Evolutionary conservation across 1,140 invertebrate genomes (phyloP), one percentile per base, ranked within the genome.

Genomic region (Hypothenemus hampei): DNA sequence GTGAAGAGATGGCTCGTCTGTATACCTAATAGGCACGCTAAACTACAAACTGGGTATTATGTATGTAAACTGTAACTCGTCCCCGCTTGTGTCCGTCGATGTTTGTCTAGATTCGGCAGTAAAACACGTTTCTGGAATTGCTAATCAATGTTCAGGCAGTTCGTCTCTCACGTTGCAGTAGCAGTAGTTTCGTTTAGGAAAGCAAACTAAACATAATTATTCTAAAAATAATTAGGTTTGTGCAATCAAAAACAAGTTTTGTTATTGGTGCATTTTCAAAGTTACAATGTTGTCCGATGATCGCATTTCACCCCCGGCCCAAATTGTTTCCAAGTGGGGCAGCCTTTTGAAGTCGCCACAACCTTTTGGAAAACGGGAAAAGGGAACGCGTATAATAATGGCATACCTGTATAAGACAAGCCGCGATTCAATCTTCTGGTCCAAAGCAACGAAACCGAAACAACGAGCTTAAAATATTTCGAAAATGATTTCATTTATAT

Each of bases 351-450:
- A 26, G 11, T 23, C 15, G 29, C 41, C 24, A 26, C 29, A 35
- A 46, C 13, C 21, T 16, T 45, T 16, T 24, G 13, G n/a, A 45
- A 5, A 22, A 24, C 21, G 18, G n/a, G 4, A 40, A 24, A 22
- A 24, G 11, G 19, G 6, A 46, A 33, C 8, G 26, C 31, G 29
- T 23, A 44, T 13, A 44, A 44, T 23, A 44, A 44, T 44, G 8
- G 41, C 41, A 46, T 46, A 33, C 44, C 44, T 46, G 44, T 33
- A 18, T 21, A 46, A 46, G 44, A 33, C 44, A 46, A 46, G 44
- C 5, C 23, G 7, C 8, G 29, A 29, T 46, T 33, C 26, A 46
- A 31, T 46, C 44, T 46, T 46, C 13, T 10, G 35, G 26, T 33
- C 35, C 26, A 46, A 46, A 46, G 26, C 44, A 19, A 31, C 44